Evolutionary conservation across 2,888 invertebrate species (phyloP), one percentile per base, ranked within the genome.

Genomic region (Pristionchus mayeri): DNA sequence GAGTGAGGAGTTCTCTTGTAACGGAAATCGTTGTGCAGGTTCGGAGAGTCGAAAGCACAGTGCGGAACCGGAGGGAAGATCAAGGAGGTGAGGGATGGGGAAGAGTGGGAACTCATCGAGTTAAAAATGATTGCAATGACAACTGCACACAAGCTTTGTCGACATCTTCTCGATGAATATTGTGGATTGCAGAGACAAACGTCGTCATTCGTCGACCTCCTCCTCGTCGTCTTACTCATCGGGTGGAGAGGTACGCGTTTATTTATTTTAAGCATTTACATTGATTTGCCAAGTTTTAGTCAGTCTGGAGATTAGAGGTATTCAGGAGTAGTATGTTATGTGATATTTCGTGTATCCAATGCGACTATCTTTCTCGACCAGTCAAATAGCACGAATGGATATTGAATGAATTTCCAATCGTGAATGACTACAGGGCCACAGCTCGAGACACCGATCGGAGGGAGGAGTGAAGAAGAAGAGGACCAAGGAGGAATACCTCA

Each of bases 171-270:
- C 18, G n/a, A 40, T n/a, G 9, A 37, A 40, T 57, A 57, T 48
- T 76, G n/a, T n/a, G n/a, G n/a, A n/a, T n/a, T n/a, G 0, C 2
- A 79, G 79, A 37, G 54, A 79, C 40, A 79, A 79, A 37, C 79
- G 79, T 54, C 79, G 79, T 30, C 79, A 27, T 54, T 18, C 30
- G 13, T 54, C 54, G 11, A 40, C 79, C 4, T 79, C 79, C 4
- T 79, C 79, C 30, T 79, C 79, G 13, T 48, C 75, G 75, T 76
- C 75, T 16, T 48, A 9, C 37, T 79, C 79, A 13, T 50, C 50
- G 21, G 24, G 21, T 4, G 76, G 48, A 76, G 76, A 76, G 27
- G 48, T 44, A 9, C n/a, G n/a, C n/a, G n/a, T n/a, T n/a, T n/a
- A n/a, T n/a, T n/a, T n/a, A n/a, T n/a, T n/a, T n/a, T n/a, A n/a